A percentile compares a stretch with the other conserved stretches of the same genome.
Evolutionary conservation across 2,797 vertebrate genomes (phyloP).

Genomic region (Hydrolagus colliei): DNA sequence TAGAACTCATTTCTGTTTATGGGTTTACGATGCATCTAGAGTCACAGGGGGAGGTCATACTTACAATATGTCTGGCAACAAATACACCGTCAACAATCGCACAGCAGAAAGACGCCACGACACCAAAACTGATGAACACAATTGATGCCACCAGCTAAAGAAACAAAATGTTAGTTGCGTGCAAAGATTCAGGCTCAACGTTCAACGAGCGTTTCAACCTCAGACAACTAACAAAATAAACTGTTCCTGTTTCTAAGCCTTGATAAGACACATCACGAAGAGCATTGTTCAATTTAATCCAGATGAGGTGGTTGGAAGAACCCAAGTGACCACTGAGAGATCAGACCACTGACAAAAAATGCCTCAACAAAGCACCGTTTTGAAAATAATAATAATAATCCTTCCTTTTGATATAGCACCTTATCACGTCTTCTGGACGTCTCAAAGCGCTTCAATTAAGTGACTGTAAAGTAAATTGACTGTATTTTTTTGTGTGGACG

Average conservation of each 20-base stretch:
- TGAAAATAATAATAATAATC: too few species aligned
- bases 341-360: not conserved
- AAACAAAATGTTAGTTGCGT: constrained; percentile 39
- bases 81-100: constrained; percentile 96
- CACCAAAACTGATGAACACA: constrained; percentile 97
- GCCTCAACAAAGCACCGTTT: not conserved
- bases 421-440: too few species aligned
- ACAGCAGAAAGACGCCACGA: constrained; percentile 95
- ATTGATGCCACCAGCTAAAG: constrained; percentile 91
- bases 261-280: not conserved
- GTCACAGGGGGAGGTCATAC: constrained; percentile 47
- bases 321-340: not conserved
- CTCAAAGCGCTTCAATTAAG: too few species aligned
- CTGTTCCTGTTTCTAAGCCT: not conserved
- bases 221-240: not conserved
- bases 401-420: too few species aligned
- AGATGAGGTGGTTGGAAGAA: not conserved
- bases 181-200: too few species aligned
- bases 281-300: too few species aligned
- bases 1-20: too few species aligned
- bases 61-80: constrained; percentile 94
- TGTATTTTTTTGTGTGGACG: too few species aligned
- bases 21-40: not conserved
- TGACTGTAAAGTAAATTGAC: too few species aligned
- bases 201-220: not conserved